phyloP scores from a whole-genome alignment of 2,797 vertebrate genomes.

The Lemur catta region DNA sequence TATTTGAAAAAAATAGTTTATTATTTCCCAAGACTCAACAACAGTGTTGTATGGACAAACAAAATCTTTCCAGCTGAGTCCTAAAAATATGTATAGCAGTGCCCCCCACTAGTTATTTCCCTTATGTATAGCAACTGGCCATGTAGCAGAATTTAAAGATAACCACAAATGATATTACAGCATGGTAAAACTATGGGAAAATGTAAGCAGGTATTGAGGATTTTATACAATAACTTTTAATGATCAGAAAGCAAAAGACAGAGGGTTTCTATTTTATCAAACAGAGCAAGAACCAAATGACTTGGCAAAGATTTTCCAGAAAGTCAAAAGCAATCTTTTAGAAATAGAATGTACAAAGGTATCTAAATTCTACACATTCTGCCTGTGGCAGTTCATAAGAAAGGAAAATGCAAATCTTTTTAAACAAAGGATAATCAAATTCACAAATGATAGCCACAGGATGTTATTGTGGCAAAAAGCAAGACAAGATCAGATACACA shows the following conservation, averaged over 20 bases:
- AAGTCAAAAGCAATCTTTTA: conserved; percentile 6
- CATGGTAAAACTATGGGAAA: neutral
- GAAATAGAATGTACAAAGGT: neutral
- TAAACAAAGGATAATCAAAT: conserved; percentile 47
- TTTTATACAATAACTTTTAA: neutral
- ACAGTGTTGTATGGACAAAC: neutral
- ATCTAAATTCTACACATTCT: neutral
- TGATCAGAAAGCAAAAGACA: neutral
- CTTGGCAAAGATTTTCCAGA: neutral
- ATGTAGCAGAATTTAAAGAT: neutral
- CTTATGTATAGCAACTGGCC: neutral
- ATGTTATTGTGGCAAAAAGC: neutral
- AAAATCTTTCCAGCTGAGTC: neutral
- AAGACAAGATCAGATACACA: neutral
- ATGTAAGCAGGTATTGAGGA: neutral
- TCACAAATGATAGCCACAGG: neutral
- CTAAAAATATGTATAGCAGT: neutral
- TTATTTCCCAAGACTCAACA: neutral
- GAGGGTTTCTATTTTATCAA: neutral
- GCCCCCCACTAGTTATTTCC: neutral
- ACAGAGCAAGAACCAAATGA: neutral
- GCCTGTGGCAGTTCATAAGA: neutral
- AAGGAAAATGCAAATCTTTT: conserved; percentile 5
- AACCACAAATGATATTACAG: neutral
- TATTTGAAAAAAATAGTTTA: neutral